Percentiles rank a stretch among this genome's conserved stretches.
Evolutionary conservation across 2,888 invertebrate species (phyloP).

Genomic region (Cheilosia scutellata): DNA sequence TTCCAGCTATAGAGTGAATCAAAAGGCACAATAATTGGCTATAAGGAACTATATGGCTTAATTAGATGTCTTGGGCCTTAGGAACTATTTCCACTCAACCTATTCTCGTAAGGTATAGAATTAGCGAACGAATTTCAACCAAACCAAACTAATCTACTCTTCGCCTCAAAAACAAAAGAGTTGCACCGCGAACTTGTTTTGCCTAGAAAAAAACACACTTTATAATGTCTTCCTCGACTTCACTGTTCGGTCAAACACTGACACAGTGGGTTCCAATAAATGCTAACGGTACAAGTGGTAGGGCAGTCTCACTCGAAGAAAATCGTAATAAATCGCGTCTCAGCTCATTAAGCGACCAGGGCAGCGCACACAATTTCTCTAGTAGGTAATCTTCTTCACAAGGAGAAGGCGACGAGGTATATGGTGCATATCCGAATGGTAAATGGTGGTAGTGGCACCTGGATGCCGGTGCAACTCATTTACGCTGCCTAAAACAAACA

Average conservation of each 20-base stretch:
- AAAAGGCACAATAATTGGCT: not conserved
- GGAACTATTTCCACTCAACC: not conserved
- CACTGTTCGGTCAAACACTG: slow-evolving; percentile 2
- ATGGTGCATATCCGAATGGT: not conserved
- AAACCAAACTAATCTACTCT: not conserved
- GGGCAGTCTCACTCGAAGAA: slow-evolving; percentile 5
- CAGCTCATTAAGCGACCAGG: slow-evolving; percentile 35
- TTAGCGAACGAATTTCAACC: not conserved
- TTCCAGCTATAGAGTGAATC: too few relatives aligned
- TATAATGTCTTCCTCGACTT: slow-evolving; percentile 9
- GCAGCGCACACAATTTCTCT: slow-evolving; percentile 12
- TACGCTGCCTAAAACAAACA: slow-evolving; percentile 64
- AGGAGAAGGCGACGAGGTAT: not conserved
- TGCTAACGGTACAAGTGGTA: slow-evolving; percentile 35
- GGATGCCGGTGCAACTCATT: slow-evolving; percentile 58
- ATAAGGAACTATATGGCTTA: not conserved
- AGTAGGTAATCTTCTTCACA: slow-evolving; percentile 17
- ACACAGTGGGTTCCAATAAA: slow-evolving; percentile 44
- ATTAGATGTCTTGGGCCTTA: not conserved
- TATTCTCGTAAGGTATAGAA: not conserved
- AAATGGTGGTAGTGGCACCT: slow-evolving; percentile 42
- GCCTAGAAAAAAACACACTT: not conserved
- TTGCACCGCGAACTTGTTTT: slow-evolving; percentile 39
- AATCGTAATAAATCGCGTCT: slow-evolving; percentile 61
- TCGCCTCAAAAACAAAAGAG: slow-evolving; percentile 38